Evolutionary conservation across 2,113 vertebrate genomes (phyloP), one percentile per base, ranked within the genome.

Genomic region (Chinchilla lanigera): DNA sequence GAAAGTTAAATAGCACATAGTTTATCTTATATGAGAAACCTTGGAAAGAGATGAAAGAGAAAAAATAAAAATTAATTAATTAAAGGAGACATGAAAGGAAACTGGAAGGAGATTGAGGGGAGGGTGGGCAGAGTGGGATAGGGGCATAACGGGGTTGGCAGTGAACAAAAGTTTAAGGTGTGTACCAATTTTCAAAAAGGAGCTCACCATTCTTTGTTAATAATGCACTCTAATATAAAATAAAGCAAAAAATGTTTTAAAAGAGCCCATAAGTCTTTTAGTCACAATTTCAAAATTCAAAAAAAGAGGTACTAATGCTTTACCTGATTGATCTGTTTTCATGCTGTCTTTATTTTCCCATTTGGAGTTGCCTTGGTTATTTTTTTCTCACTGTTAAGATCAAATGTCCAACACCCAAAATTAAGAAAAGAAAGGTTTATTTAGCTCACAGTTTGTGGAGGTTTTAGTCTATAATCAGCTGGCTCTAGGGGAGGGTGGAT

Each of bases 41-140:
- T 78, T 78, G 50, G 11, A 50, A 44, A 75, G 38, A 41, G 35
- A 41, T 24, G 38, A 75, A 44, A 44, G 9, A 44, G 22, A 28
- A 71, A 44, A 44, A 44, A 26, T 11, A 28, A 44, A 75, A 33
- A 28, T 14, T 16, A 50, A 44, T 24, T 44, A 44, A 47, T 77
- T 47, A 28, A 44, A 77, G 20, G 41, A 28, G 10, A 77, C 22
- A 28, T 44, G 71, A 28, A 75, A 47, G 24, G 24, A 77, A 47
- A 44, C 73, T 77, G 26, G 11, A 50, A 17, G 75, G 28, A 47
- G 26, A 47, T 26, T 8, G 16, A 28, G 75, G 13, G 44, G 1
- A 38, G n/a, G 0, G 22, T 4, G 5, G 24, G 24, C 7, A 28
- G 10, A 44, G 4, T 2, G 24, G 7, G 3, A 38, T 12, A 78